A percentile compares a stretch with the other conserved stretches of the same genome.
Conservation (phyloP, 2,797 vertebrate species). For the Dermochelys coriacea region DNA sequence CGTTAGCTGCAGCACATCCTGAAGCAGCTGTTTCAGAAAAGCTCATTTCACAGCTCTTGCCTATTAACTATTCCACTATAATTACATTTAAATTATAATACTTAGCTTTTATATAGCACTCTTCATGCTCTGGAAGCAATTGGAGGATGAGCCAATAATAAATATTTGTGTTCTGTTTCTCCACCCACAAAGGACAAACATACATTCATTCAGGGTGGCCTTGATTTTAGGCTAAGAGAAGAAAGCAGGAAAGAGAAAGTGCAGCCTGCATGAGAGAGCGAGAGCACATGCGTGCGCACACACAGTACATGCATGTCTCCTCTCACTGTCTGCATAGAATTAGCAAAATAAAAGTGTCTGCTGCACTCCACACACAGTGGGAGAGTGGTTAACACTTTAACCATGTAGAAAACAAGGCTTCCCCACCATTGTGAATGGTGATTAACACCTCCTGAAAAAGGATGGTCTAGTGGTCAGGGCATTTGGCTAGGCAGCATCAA, state of each 20-base stretch:
- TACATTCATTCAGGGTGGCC: neutral
- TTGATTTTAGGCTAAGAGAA: neutral
- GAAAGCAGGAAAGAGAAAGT: neutral
- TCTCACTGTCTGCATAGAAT: neutral
- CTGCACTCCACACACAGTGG: neutral
- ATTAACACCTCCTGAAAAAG: neutral
- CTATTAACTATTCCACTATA: neutral
- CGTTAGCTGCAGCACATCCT: neutral
- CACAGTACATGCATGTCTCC: fast-evolving
- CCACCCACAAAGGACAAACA: fast-evolving
- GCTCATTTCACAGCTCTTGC: neutral
- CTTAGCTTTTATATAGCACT: neutral
- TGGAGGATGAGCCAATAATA: neutral
- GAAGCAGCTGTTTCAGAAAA: neutral
- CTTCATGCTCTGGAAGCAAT: conserved; percentile 24
- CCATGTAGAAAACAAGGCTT: neutral
- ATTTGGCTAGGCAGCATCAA: neutral
- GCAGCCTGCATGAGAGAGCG: neutral
- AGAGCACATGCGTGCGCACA: neutral
- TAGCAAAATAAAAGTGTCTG: neutral
- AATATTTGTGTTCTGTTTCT: neutral
- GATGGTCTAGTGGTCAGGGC: neutral
- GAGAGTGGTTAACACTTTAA: neutral
- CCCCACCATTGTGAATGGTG: neutral
- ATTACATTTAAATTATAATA: neutral